phyloP scores from a whole-genome alignment of 2,797 vertebrate species.

The Rhincodon typus region DNA sequence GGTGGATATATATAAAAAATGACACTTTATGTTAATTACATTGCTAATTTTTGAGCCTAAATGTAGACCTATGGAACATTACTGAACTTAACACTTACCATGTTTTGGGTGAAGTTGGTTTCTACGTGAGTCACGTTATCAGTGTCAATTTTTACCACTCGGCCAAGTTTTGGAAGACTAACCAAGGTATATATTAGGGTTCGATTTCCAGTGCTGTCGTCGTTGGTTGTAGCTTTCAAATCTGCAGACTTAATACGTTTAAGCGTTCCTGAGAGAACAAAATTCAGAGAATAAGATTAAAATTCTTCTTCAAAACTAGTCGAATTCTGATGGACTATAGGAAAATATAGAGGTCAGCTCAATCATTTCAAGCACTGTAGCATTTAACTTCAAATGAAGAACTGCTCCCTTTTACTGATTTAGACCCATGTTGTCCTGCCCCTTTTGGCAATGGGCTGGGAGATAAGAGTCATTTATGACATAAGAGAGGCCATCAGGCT shows the following conservation, averaged over 20 bases:
- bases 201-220: conserved; percentile 61
- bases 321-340: neutral
- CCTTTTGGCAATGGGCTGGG: no score
- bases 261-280: conserved; percentile 58
- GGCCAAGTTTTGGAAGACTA: conserved; percentile 68
- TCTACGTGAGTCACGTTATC: conserved; percentile 62
- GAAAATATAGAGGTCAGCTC: neutral
- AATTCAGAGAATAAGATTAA: neutral
- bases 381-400: neutral
- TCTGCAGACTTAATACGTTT: conserved; percentile 61
- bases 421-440: no score
- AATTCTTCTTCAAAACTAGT: neutral
- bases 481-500: no score
- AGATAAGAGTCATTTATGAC: neutral
- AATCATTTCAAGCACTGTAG: neutral
- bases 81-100: conserved; percentile 63
- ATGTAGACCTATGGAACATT: neutral
- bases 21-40: neutral
- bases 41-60: neutral
- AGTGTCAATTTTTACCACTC: conserved; percentile 56
- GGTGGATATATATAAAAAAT: neutral
- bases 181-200: conserved; percentile 64
- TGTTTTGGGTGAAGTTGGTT: conserved; percentile 72
- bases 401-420: neutral
- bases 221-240: conserved; percentile 75